phyloP scores from a whole-genome alignment of 2,888 invertebrate species.

The Drosophila macrothrix region DNA sequence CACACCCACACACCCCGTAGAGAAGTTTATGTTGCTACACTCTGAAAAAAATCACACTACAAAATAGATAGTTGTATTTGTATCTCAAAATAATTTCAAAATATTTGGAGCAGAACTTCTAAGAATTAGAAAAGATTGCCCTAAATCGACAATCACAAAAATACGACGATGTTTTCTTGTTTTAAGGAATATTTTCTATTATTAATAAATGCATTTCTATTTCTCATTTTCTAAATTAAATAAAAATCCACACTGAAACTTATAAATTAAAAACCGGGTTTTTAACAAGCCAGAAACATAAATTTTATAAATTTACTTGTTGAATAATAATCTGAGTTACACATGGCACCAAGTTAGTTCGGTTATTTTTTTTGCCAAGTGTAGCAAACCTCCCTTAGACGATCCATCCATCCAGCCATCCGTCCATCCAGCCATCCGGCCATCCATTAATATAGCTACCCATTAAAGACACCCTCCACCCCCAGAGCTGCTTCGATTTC shows the following conservation, averaged over 20 bases:
- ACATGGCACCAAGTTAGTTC: background rate
- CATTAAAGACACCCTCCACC: constrained; percentile 6
- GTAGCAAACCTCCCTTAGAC: constrained; percentile 2
- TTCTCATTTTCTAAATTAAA: background rate
- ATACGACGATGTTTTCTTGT: background rate
- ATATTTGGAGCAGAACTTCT: too few species aligned
- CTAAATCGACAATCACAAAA: background rate
- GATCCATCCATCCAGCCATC: constrained; percentile 45
- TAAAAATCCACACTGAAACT: background rate
- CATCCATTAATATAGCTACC: constrained; percentile 7
- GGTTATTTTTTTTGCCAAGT: background rate
- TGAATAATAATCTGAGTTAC: background rate
- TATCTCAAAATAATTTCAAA: too few species aligned
- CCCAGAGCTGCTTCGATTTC: constrained; percentile 24
- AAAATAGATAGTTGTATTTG: too few species aligned
- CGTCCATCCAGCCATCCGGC: constrained; percentile 5
- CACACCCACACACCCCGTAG: constrained; percentile 43
- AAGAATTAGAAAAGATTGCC: too few species aligned
- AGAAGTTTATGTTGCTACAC: constrained; percentile 18
- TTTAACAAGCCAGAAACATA: background rate
- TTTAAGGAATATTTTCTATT: background rate
- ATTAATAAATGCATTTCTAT: background rate
- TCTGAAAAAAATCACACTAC: background rate
- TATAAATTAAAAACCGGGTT: background rate
- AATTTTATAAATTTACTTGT: background rate